Base-by-base conservation (phyloP, 2,113 vertebrate genomes). In the Nycticryphes semicollaris region DNA sequence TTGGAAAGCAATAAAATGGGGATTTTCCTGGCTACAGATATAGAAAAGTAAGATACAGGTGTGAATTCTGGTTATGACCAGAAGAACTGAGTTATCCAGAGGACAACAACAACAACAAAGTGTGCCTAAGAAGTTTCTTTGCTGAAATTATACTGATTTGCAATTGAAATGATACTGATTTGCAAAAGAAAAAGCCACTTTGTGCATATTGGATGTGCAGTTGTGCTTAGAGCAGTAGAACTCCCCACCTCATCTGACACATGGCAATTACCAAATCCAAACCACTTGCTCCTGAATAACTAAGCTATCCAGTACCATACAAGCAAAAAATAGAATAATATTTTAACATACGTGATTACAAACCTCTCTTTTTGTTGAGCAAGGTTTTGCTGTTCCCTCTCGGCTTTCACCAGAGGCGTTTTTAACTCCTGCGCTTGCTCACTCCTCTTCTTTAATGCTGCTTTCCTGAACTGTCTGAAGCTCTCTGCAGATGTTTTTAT, bases 381-480 rank as follows among this genome's bases (percentile, higher is more conserved):
- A 53, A 85, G 53, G 43, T 60, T 68, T 84, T 96, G 97, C 50
- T 43, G 77, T 84, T 98, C 95, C 69, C 66, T 95, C 47, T 93
- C 70, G 1, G 95, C 94, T 48, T 98, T 96, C 39, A 76, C 97
- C 92, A 95, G 66, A 48, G 95, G 96, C 74, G 93, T 98, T 89
- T 87, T 98, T 50, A 98, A 68, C 78, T 97, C 95, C 53, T 94
- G 97, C 9, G 28, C 97, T 91, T 98, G 98, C 73, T 97, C 98
- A 14, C 95, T 98, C 31, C 97, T 97, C 83, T 99, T 97, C 83
- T 99, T 98, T 67, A 99, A 97, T 6, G 98, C 99, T 56, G 95
- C 99, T 72, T 98, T 98, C 75, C 97, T 98, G 93, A 99, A 99
- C 37, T 98, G 97, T 92, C 98, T 98, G 96, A 99, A 99, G 90